Percentiles rank a stretch among this genome's conserved stretches.
phyloP scores from a whole-genome alignment of 2,888 invertebrate genomes.

The Mythimna vitellina region DNA sequence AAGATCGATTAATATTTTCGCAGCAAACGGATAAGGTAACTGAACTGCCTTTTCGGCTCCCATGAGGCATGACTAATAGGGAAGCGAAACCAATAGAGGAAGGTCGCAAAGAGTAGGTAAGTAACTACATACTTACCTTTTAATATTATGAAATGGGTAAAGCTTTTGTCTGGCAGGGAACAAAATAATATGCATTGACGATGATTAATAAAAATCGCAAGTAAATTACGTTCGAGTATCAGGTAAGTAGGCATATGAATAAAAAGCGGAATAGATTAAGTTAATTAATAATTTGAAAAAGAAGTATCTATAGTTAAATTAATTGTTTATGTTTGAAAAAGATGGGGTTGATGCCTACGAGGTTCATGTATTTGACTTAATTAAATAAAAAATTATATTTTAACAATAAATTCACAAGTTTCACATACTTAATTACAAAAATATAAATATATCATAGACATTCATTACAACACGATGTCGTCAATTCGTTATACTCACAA shows the following conservation, averaged over 20 bases:
- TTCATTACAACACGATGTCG: conserved; percentile 54
- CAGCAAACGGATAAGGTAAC: conserved; percentile 29
- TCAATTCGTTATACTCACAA: conserved; percentile 34
- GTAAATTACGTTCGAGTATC: too few species aligned
- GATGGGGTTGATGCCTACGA: conserved; percentile 24
- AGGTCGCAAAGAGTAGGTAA: conserved; percentile 12
- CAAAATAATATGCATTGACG: conserved; percentile 14
- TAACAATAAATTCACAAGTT: conserved; percentile 55
- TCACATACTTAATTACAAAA: conserved; percentile 60
- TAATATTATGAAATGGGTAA: conserved; percentile 7
- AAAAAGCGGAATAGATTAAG: neutral
- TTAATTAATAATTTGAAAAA: neutral
- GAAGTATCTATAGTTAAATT: neutral
- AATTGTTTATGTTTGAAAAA: neutral
- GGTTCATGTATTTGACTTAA: conserved; percentile 37
- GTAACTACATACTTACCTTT: neutral
- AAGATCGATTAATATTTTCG: conserved; percentile 26
- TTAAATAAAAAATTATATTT: conserved; percentile 43
- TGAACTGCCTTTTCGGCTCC: conserved; percentile 26
- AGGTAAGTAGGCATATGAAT: neutral
- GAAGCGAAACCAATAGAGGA: conserved; percentile 22
- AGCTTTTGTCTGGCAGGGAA: neutral
- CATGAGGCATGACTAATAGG: conserved; percentile 36
- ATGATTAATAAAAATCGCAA: neutral
- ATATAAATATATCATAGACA: conserved; percentile 60